Percentiles rank a stretch among this genome's conserved stretches.
Conservation (phyloP, 2,888 invertebrate genomes). For the Deilephila elpenor region DNA sequence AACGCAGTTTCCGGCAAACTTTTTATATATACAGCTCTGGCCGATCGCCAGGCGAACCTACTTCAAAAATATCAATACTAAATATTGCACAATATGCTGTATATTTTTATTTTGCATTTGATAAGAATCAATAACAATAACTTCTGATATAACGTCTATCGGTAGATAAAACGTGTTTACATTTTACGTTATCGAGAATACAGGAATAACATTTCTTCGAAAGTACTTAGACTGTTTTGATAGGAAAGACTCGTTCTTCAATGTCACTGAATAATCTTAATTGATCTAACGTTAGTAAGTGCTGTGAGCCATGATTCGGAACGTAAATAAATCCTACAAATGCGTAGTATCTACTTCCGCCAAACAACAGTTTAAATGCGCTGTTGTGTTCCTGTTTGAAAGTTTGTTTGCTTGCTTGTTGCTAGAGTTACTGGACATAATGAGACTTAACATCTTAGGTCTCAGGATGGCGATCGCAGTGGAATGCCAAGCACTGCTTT, state of each 20-base stretch:
- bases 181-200: neutral
- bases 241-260: neutral
- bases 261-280: too few relatives aligned
- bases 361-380: too few relatives aligned
- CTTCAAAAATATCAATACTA: neutral
- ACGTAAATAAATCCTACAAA: too few relatives aligned
- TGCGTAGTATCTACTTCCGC: too few relatives aligned
- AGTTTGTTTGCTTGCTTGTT: too few relatives aligned
- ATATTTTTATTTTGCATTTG: conserved; percentile 3
- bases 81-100: neutral
- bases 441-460: too few relatives aligned
- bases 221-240: neutral
- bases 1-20: neutral
- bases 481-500: too few relatives aligned
- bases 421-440: too few relatives aligned
- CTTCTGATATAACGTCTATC: neutral
- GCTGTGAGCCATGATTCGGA: too few relatives aligned
- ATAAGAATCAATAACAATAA: neutral
- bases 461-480: too few relatives aligned
- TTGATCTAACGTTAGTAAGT: too few relatives aligned
- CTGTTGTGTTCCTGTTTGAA: too few relatives aligned
- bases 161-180: neutral
- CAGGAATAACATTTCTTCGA: conserved; percentile 1
- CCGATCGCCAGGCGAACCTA: neutral
- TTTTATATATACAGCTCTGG: neutral